Evolutionary conservation across 2,113 vertebrate species (phyloP).

Genomic region (Crotalus horridus): DNA sequence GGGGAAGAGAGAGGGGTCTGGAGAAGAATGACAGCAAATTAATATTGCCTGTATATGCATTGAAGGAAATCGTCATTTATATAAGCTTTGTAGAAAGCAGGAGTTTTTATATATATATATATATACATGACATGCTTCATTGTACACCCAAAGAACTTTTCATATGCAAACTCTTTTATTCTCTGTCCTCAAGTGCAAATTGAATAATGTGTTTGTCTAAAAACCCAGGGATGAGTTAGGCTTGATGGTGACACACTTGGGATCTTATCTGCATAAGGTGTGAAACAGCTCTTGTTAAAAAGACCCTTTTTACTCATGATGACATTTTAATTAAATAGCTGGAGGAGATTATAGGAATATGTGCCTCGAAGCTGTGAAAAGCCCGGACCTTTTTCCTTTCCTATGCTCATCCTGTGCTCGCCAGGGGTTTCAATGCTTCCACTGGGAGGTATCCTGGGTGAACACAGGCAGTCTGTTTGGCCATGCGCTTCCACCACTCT

Average conservation of each 20-base stretch:
- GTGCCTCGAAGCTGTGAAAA: slow-evolving; percentile 71
- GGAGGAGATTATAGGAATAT: slow-evolving; percentile 74
- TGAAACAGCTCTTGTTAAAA: slow-evolving; percentile 12
- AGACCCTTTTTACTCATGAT: slow-evolving; percentile 55
- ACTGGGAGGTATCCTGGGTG: slow-evolving; percentile 72
- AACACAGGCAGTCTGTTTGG: slow-evolving; percentile 73
- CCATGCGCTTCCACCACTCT: slow-evolving; percentile 23
- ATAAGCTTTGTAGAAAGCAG: not conserved
- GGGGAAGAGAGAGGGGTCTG: not conserved
- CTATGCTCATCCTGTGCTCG: slow-evolving; percentile 71
- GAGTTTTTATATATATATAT: not conserved
- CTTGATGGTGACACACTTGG: not conserved
- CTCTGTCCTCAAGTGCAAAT: not conserved
- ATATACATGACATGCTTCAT: no score
- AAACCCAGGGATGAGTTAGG: not conserved
- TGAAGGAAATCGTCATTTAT: not conserved
- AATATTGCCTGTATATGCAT: not conserved
- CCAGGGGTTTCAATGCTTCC: slow-evolving; percentile 71
- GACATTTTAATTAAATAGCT: slow-evolving; percentile 73
- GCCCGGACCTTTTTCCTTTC: slow-evolving; percentile 74
- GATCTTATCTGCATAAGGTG: not conserved
- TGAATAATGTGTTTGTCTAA: not conserved
- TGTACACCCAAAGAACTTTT: not conserved
- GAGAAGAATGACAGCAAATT: not conserved
- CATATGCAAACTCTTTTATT: not conserved